These are phyloP conservation scores for Rhinoraja longicauda DNA, from an alignment of 2,797 vertebrate species.

Conservation along the genomic window DNA sequence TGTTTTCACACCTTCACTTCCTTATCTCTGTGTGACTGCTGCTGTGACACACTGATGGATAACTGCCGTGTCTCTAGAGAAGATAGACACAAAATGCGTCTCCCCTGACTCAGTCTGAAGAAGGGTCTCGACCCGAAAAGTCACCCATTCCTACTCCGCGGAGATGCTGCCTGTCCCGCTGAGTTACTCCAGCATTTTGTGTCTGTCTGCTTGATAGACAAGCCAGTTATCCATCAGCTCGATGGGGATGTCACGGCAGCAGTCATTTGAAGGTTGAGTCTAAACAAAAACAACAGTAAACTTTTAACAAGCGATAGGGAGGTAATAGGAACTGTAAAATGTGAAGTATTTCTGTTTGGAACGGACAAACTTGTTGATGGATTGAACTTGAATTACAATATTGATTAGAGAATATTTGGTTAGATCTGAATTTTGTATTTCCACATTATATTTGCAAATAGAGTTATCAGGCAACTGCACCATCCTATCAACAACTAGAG, in stretches of 20 bases:
- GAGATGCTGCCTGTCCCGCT: too few species aligned
- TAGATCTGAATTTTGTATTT: not conserved
- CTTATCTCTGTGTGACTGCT: too few species aligned
- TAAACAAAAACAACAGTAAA: slow-evolving; percentile 17
- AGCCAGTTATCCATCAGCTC: not conserved
- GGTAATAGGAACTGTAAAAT: not conserved
- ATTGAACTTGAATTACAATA: not conserved
- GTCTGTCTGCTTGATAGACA: not conserved
- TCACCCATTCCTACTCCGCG: too few species aligned
- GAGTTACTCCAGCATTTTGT: too few species aligned
- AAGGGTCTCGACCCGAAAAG: too few species aligned
- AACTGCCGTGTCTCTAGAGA: too few species aligned
- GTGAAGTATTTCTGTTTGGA: not conserved
- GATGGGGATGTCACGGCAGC: not conserved
- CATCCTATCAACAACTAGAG: too few species aligned
- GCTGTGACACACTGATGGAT: too few species aligned
- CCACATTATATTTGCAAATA: not conserved
- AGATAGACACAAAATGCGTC: too few species aligned
- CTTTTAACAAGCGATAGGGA: not conserved
- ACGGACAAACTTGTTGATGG: too few species aligned
- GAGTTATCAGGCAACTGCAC: not conserved
- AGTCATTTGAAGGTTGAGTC: not conserved
- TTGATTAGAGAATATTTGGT: not conserved
- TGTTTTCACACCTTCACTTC: too few species aligned
- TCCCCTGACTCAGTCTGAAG: too few species aligned